Evolutionary conservation across 2,113 vertebrate genomes (phyloP).

Genomic region (Hemibagrus wyckioides): DNA sequence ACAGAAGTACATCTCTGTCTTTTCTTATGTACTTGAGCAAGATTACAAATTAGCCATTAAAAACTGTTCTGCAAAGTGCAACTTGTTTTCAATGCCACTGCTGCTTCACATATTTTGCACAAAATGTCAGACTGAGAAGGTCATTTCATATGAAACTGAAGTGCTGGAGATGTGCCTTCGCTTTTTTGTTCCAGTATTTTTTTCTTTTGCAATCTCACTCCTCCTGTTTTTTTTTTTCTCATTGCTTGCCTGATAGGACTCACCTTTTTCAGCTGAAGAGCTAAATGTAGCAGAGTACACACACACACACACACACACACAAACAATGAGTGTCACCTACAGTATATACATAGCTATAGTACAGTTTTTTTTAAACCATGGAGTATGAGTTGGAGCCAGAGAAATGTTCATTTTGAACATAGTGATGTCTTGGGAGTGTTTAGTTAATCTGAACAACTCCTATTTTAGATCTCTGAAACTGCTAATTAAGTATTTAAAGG

Average conservation of each 20-base stretch:
- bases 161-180: neutral
- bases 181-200: neutral
- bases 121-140: neutral
- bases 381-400: neutral
- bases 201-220: neutral
- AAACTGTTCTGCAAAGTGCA: neutral
- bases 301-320: neutral
- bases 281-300: neutral
- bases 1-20: neutral
- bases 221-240: neutral
- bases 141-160: neutral
- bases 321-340: neutral
- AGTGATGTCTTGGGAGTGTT: neutral
- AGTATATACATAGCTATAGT: neutral
- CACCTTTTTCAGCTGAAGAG: neutral
- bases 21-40: neutral
- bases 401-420: neutral
- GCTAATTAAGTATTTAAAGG: conserved; percentile 34
- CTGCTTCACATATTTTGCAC: neutral
- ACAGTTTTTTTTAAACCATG: neutral
- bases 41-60: neutral
- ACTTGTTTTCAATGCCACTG: neutral
- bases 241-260: neutral
- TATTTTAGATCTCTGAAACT: conserved; percentile 14
- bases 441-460: neutral